Evolutionary conservation across 2,888 invertebrate genomes (phyloP).

Genomic region (Caenorhabditis sp.): DNA sequence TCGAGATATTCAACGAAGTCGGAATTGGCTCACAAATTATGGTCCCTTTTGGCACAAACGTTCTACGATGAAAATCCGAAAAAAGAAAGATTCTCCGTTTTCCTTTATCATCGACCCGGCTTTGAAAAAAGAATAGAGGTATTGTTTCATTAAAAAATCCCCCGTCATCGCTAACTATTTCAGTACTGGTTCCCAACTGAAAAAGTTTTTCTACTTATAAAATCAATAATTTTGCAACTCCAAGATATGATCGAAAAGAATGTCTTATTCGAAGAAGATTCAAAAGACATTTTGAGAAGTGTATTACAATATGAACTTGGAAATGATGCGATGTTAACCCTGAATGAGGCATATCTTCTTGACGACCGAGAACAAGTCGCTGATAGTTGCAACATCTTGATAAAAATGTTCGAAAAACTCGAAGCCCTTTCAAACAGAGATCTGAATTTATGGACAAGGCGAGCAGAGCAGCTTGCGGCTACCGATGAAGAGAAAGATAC

Average conservation of each 20-base stretch:
- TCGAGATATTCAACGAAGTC: conserved; percentile 36
- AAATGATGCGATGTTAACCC: conserved; percentile 37
- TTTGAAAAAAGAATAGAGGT: conserved; percentile 39
- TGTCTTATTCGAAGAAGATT: conserved; percentile 20
- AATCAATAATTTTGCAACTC: neutral
- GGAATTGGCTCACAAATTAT: conserved; percentile 34
- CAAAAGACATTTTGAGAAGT: conserved; percentile 40
- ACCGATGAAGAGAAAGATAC: neutral
- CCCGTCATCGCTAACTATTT: neutral
- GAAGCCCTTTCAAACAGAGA: conserved; percentile 27
- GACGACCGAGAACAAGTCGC: conserved; percentile 33
- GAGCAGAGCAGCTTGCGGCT: neutral
- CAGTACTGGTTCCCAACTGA: conserved; percentile 45
- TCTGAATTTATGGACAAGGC: conserved; percentile 27
- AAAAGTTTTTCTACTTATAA: neutral
- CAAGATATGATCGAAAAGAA: neutral
- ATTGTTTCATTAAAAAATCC: neutral
- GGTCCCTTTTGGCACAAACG: conserved; percentile 37
- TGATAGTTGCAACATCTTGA: conserved; percentile 23
- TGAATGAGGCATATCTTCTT: conserved; percentile 37
- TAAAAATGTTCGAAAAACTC: conserved; percentile 30
- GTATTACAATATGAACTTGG: conserved; percentile 41
- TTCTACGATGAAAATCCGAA: conserved; percentile 37
- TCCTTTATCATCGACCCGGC: conserved; percentile 41
- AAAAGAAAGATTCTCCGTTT: conserved; percentile 26